Conservation (phyloP, 2,888 invertebrate genomes). For the Aethes cnicana region DNA sequence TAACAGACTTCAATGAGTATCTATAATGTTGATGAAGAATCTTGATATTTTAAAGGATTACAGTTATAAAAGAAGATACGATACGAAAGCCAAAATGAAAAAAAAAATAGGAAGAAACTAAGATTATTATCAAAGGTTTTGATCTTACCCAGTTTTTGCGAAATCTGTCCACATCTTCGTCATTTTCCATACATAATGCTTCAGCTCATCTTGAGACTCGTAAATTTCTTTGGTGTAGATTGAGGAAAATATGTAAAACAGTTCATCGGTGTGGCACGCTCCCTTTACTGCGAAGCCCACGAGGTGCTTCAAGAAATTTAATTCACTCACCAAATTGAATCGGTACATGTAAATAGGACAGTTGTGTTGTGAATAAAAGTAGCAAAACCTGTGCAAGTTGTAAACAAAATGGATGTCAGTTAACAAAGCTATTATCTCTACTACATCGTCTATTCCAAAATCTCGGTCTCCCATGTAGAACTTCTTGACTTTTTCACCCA, state of each 20-base stretch:
- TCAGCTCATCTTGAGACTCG: slow-evolving; percentile 42
- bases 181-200: slow-evolving; percentile 48
- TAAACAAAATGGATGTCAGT: slow-evolving; percentile 39
- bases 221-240: slow-evolving; percentile 48
- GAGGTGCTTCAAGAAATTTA: slow-evolving; percentile 41
- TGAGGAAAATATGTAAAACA: slow-evolving; percentile 62
- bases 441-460: slow-evolving; percentile 33
- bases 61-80: too few relatives aligned
- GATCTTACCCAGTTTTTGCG: slow-evolving; percentile 61
- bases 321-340: slow-evolving; percentile 43
- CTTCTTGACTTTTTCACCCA: slow-evolving; percentile 39
- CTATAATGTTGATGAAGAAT: too few relatives aligned
- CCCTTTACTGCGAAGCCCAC: slow-evolving; percentile 41
- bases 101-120: too few relatives aligned
- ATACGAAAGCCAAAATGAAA: too few relatives aligned
- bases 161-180: slow-evolving; percentile 70
- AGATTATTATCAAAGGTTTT: too few relatives aligned
- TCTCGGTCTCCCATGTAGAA: slow-evolving; percentile 39
- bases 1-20: too few relatives aligned
- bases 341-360: slow-evolving; percentile 40
- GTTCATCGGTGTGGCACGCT: slow-evolving; percentile 65
- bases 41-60: too few relatives aligned
- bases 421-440: slow-evolving; percentile 32
- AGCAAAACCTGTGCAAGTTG: slow-evolving; percentile 38
- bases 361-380: slow-evolving; percentile 34